These are phyloP conservation scores for Pelochelys cantorii DNA, from an alignment of 2,797 vertebrate genomes.

Conservation along the genomic window DNA sequence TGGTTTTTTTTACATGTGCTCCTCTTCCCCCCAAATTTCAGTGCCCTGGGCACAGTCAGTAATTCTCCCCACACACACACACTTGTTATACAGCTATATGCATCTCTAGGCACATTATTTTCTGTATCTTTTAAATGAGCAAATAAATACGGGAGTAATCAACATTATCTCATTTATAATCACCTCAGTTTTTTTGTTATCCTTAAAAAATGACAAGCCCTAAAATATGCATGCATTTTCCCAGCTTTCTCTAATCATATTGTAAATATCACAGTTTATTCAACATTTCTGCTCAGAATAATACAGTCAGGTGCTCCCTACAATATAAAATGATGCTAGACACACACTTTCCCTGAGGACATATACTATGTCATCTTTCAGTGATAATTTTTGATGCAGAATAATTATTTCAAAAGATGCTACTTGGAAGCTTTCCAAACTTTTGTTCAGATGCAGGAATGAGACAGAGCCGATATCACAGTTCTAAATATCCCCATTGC, in stretches of 20 bases:
- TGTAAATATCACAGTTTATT: background rate
- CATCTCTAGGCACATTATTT: background rate
- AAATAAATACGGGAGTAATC: constrained; percentile 13
- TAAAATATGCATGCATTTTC: background rate
- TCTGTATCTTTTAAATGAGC: background rate
- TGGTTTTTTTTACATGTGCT: background rate
- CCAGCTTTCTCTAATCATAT: background rate
- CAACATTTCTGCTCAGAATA: background rate
- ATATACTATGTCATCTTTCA: background rate
- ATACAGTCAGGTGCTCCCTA: background rate
- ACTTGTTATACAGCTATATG: background rate
- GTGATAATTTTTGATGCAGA: background rate
- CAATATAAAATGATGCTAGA: background rate
- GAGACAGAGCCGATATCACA: fast-evolving
- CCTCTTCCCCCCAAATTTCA: background rate
- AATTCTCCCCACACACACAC: fast-evolving
- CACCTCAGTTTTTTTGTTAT: background rate
- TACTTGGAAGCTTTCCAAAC: background rate
- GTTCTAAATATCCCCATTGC: background rate
- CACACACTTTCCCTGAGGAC: background rate
- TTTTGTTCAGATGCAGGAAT: background rate
- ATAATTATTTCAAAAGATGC: background rate
- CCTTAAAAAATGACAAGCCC: background rate
- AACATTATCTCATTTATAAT: background rate
- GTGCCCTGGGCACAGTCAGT: background rate